phyloP scores from a whole-genome alignment of 2,888 invertebrate genomes.

The Torymus texanus region DNA sequence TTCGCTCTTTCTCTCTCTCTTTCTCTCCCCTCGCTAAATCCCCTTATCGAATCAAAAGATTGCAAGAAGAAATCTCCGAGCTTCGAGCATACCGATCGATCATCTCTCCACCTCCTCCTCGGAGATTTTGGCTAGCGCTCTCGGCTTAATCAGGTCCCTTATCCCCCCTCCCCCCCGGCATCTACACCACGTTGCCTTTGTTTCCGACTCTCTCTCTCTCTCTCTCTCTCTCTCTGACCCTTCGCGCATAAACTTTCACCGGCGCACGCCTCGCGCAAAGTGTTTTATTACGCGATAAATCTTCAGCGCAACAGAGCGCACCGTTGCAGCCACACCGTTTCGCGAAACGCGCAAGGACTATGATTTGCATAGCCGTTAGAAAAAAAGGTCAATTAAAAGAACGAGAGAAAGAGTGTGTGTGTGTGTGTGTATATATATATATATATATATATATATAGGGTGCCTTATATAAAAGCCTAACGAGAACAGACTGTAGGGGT shows the following conservation, averaged over 20 bases:
- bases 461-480: no score
- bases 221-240: no score
- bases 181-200: constrained; percentile 13
- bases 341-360: neutral
- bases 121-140: constrained; percentile 21
- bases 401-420: neutral
- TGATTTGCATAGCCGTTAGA: constrained; percentile 28
- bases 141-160: constrained; percentile 38
- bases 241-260: constrained; percentile 41
- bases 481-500: no score
- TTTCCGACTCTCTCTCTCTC: no score
- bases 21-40: no score
- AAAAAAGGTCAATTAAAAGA: constrained; percentile 10
- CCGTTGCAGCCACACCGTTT: neutral
- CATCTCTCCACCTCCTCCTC: constrained; percentile 13
- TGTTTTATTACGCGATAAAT: constrained; percentile 59
- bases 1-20: no score
- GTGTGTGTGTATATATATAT: no score
- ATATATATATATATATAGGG: no score
- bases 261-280: constrained; percentile 36
- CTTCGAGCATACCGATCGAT: neutral
- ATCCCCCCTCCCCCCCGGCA: neutral
- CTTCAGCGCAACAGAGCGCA: constrained; percentile 40
- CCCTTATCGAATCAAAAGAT: constrained; percentile 4
- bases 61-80: neutral